Conservation (phyloP, 2,797 vertebrate genomes). For the Pseudochromis fuscus region DNA sequence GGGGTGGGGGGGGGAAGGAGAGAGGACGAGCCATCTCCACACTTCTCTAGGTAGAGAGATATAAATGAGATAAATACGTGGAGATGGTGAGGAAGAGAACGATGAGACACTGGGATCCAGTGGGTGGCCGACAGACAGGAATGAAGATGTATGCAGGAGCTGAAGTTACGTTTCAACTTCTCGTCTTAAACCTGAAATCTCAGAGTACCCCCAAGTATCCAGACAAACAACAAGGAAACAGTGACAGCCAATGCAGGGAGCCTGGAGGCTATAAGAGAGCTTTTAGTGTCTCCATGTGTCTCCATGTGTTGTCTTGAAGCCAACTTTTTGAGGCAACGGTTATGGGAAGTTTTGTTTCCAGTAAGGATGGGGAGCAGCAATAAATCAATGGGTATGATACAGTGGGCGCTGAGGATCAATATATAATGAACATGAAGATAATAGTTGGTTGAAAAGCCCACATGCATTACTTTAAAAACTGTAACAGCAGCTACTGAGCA, state of each 20-base stretch:
- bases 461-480: conserved; percentile 25
- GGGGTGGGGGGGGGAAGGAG: conserved; percentile 47
- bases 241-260: conserved; percentile 48
- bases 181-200: conserved; percentile 42
- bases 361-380: conserved; percentile 27
- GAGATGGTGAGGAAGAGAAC: conserved; percentile 29
- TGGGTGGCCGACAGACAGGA: conserved; percentile 45
- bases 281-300: conserved; percentile 39
- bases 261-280: conserved; percentile 52
- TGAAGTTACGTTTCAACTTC: conserved; percentile 36
- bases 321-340: conserved; percentile 47
- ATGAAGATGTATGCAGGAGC: conserved; percentile 22
- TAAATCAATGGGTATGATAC: conserved; percentile 32
- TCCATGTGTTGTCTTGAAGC: conserved; percentile 58
- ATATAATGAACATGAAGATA: conserved; percentile 19
- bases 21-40: conserved; percentile 59
- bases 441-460: conserved; percentile 28
- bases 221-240: conserved; percentile 44
- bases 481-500: conserved; percentile 10
- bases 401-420: conserved; percentile 21
- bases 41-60: conserved; percentile 62
- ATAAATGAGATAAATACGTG: conserved; percentile 62
- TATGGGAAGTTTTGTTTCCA: conserved; percentile 49
- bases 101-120: conserved; percentile 24
- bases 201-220: conserved; percentile 28